These are phyloP conservation scores for Anguilla obscura DNA, from an alignment of 2,797 vertebrate genomes.

Conservation along the genomic window DNA sequence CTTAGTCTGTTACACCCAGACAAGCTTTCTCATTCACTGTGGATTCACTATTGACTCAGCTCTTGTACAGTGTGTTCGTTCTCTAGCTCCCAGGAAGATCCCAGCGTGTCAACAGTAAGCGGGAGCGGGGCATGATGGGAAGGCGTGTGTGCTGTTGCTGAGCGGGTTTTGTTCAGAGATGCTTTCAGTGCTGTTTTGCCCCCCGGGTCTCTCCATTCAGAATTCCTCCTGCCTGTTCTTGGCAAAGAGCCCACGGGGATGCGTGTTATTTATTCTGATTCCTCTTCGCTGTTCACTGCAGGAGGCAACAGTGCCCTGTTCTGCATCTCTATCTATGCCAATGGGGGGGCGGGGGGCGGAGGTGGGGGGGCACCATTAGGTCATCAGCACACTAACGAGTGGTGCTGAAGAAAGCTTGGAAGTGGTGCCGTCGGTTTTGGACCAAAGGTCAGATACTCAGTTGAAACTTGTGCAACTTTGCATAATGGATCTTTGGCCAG, in stretches of 20 bases:
- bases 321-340: neutral
- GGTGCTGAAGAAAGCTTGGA: neutral
- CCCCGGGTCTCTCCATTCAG: neutral
- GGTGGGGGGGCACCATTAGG: neutral
- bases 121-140: neutral
- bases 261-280: slow-evolving; percentile 1
- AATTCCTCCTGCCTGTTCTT: slow-evolving; percentile 3
- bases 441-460: neutral
- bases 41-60: neutral
- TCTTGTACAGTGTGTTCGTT: neutral
- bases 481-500: neutral
- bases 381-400: neutral
- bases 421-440: neutral
- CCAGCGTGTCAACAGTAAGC: neutral
- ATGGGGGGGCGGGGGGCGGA: too few relatives aligned
- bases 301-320: neutral
- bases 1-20: neutral
- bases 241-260: neutral
- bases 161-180: neutral
- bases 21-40: neutral
- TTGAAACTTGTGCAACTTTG: neutral
- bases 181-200: neutral
- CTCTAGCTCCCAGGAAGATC: neutral
- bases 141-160: neutral
- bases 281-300: neutral